Evolutionary conservation across 2,797 vertebrate genomes (phyloP).

Genomic region (Sphenopsis melanotis): DNA sequence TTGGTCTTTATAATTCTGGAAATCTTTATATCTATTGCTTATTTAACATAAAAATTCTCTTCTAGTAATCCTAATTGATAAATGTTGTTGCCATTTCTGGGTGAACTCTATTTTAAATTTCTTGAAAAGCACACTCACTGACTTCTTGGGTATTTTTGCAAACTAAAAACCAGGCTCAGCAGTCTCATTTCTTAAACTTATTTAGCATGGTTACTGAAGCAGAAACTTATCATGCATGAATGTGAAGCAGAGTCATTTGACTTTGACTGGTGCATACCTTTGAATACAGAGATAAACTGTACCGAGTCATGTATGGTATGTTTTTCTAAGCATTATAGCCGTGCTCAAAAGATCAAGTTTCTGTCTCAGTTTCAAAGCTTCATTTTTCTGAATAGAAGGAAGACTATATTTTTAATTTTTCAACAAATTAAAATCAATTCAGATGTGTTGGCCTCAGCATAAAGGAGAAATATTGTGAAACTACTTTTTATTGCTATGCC

Average conservation of each 20-base stretch:
- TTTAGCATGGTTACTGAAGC: slow-evolving; percentile 19
- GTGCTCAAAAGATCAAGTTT: slow-evolving; percentile 22
- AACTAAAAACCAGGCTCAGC: background rate
- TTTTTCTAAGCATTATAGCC: slow-evolving; percentile 49
- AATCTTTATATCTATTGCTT: background rate
- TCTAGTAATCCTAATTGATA: background rate
- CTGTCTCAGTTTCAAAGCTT: slow-evolving; percentile 50
- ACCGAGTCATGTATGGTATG: slow-evolving; percentile 9
- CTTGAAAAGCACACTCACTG: background rate
- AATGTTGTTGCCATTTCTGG: background rate
- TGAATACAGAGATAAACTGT: slow-evolving; percentile 42
- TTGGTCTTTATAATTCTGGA: background rate
- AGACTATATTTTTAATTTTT: slow-evolving; percentile 47
- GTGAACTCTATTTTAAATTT: background rate
- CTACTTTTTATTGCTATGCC: background rate
- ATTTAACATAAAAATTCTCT: background rate
- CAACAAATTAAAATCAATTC: slow-evolving; percentile 31
- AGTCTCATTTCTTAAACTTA: background rate
- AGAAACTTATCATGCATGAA: slow-evolving; percentile 9
- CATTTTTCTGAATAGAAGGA: slow-evolving; percentile 9
- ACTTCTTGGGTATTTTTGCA: background rate
- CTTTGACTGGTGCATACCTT: background rate
- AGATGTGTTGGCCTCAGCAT: background rate
- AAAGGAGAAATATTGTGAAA: background rate
- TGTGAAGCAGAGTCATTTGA: slow-evolving; percentile 15